These are phyloP conservation scores for Cryptocephalus moraei DNA, from an alignment of 2,888 invertebrate genomes.

Conservation along the genomic window DNA sequence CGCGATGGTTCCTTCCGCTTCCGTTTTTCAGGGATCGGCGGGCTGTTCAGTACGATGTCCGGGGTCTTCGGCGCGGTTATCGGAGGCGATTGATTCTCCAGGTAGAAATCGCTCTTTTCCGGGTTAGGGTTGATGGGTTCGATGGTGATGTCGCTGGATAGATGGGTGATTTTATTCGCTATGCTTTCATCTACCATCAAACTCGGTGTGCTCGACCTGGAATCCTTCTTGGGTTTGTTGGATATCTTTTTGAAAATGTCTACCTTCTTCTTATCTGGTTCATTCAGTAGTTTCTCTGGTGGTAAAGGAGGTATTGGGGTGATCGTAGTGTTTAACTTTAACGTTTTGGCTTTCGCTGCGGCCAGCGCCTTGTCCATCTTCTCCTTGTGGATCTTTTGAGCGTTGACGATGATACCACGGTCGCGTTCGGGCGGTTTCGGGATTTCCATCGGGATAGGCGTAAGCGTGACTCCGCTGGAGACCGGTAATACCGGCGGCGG, in stretches of 20 bases:
- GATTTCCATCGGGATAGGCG: neutral
- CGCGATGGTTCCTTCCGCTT: conserved; percentile 39
- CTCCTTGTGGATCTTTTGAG: conserved; percentile 14
- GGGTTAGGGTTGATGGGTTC: conserved; percentile 36
- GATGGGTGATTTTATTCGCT: conserved; percentile 24
- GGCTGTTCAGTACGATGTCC: conserved; percentile 46
- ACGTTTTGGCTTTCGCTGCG: conserved; percentile 35
- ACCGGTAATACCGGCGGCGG: neutral
- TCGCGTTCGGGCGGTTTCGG: neutral
- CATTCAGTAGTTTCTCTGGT: conserved; percentile 54
- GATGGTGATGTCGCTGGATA: conserved; percentile 46
- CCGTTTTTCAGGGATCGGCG: conserved; percentile 46
- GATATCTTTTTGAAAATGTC: conserved; percentile 84
- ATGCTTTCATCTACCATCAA: conserved; percentile 38
- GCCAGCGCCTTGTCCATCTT: conserved; percentile 31
- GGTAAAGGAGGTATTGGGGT: conserved; percentile 31
- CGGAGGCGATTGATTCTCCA: conserved; percentile 44
- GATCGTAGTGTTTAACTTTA: conserved; percentile 36
- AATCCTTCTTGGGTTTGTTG: conserved; percentile 33
- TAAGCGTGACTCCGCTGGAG: neutral
- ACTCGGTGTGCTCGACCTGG: conserved; percentile 36
- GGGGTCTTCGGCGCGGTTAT: conserved; percentile 48
- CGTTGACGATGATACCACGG: neutral
- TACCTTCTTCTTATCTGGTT: conserved; percentile 75
- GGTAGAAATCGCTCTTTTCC: conserved; percentile 33